Conservation (phyloP, 2,113 vertebrate species). For the Python bivittatus region DNA sequence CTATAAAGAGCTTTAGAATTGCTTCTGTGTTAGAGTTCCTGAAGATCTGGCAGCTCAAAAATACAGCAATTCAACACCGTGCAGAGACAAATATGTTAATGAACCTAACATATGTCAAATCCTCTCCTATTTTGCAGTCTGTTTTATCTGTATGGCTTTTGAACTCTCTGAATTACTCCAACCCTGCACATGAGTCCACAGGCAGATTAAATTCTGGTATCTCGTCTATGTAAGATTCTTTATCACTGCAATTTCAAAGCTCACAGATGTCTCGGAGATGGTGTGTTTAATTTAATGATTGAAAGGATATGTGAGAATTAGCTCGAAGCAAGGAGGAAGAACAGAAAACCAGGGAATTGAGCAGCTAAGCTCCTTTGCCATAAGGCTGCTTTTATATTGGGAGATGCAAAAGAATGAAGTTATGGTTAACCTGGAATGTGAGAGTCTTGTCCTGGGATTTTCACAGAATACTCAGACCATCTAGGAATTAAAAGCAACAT, state of each 20-base stretch:
- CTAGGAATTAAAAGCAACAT: not conserved
- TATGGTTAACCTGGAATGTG: not conserved
- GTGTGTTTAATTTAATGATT: slow-evolving; percentile 38
- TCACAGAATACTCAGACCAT: not conserved
- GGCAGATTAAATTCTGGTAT: slow-evolving; percentile 11
- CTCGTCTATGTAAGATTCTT: slow-evolving; percentile 26
- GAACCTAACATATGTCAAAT: slow-evolving; percentile 47
- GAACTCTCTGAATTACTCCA: slow-evolving; percentile 27
- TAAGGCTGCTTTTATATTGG: not conserved
- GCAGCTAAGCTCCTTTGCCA: not conserved
- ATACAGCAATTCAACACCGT: slow-evolving; percentile 43
- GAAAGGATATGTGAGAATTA: slow-evolving; percentile 27
- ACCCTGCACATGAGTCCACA: not conserved
- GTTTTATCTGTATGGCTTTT: slow-evolving; percentile 43
- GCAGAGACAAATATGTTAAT: slow-evolving; percentile 59
- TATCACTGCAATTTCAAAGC: slow-evolving; percentile 7
- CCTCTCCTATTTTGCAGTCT: slow-evolving; percentile 43
- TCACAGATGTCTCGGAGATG: slow-evolving; percentile 1
- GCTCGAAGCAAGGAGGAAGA: not conserved
- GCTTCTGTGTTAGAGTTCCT: slow-evolving; percentile 53
- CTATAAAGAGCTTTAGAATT: slow-evolving; percentile 41
- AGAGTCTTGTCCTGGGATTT: not conserved
- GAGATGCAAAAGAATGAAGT: not conserved
- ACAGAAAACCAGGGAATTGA: not conserved
- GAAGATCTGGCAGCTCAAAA: slow-evolving; percentile 49